Conservation (phyloP, 1,140 invertebrate species). For the Delia radicum region DNA sequence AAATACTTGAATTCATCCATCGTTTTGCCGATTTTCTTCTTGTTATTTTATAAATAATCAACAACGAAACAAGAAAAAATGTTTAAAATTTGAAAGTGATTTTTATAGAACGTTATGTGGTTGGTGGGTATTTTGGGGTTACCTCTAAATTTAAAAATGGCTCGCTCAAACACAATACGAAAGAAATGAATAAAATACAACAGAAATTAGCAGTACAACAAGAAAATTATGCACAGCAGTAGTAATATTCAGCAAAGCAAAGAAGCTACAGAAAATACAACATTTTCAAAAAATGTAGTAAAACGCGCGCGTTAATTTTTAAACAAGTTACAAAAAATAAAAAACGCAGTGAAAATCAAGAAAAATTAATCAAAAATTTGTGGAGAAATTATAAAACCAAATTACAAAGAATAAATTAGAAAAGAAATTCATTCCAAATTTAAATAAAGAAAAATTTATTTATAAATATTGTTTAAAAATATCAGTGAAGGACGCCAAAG, state of each 20-base stretch:
- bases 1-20: conserved; percentile 17
- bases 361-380: too few relatives aligned
- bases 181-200: neutral
- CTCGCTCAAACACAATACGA: conserved; percentile 20
- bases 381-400: neutral
- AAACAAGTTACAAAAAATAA: too few relatives aligned
- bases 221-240: neutral
- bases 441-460: neutral
- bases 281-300: neutral
- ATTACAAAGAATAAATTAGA: neutral
- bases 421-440: neutral
- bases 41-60: conserved; percentile 21
- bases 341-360: too few relatives aligned
- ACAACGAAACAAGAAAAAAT: neutral
- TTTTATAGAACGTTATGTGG: conserved; percentile 20
- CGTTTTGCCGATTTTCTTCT: conserved; percentile 1
- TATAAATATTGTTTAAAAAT: conserved; percentile 19
- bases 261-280: conserved; percentile 7
- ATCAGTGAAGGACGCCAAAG: conserved; percentile 1
- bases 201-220: conserved; percentile 9
- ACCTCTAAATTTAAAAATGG: conserved; percentile 32
- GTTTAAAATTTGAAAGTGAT: neutral
- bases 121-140: conserved; percentile 34
- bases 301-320: neutral
- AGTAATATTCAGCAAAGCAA: conserved; percentile 8